Base-by-base conservation (phyloP, 2,797 vertebrate genomes). In the Peromyscus aztecus region DNA sequence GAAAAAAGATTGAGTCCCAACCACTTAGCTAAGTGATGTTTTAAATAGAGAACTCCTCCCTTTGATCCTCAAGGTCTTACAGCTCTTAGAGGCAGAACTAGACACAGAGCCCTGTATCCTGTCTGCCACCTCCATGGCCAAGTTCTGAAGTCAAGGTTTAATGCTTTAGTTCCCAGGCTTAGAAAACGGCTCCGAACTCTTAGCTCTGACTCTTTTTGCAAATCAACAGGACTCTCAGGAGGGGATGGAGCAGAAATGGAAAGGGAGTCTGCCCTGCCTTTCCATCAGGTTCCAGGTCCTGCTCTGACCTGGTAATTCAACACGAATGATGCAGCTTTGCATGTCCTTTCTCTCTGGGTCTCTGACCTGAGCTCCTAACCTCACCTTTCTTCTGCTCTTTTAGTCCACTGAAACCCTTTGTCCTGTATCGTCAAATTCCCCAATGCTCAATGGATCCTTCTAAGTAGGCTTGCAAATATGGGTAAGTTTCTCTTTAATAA, bases 401-500 rank as follows among this genome's bases (percentile, higher is more conserved):
- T 88, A 71, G 13, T 49, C 23, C 73, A 67, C 78, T 77, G 78
- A 75, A 63, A 84, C 73, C 12, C 6, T 49, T 89, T 93, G 21
- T 19, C 4, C 17, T 59, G 0, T 34, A 5, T 65, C 55, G 29
- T 94, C 34, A 52, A 11, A 82, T 92, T 89, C n/a, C 83, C 16
- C 19, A 0, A 0, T 40, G 27, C 34, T 89, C 40, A 27, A 12
- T 83, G 61, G 23, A 63, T 86, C 55, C 57, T 86, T 95, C 27
- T 75, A 3, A 37, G 49, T 71, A 93, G 63, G 24, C 49, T 91
- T 96, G 43, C 75, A 95, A 31, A 95, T 69, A 14, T 29, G 37
- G 76, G 46, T 61, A 85, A 5, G 29, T 89, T 95, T 94, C 59
- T 27, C 43, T 75, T 92, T 57, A 89, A 89, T 77, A 71, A 92